Evolutionary conservation across 1,140 invertebrate genomes (phyloP).

Genomic region (Piezodorus guildinii): DNA sequence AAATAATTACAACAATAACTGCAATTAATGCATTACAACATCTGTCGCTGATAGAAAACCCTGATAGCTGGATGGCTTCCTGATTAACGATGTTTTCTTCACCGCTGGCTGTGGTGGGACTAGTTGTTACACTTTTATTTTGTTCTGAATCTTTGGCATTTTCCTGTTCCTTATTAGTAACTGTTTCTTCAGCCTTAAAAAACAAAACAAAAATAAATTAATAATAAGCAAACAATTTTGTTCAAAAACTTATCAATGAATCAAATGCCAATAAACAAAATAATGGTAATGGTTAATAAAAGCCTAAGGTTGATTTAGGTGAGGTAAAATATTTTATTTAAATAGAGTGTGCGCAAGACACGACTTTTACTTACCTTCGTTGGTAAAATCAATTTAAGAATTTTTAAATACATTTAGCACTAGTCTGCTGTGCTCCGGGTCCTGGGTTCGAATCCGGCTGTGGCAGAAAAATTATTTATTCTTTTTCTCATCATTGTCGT

Average conservation of each 20-base stretch:
- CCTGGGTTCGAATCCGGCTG: too few relatives aligned
- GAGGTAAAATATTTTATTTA: too few relatives aligned
- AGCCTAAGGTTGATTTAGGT: too few relatives aligned
- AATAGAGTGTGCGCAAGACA: too few relatives aligned
- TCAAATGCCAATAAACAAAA: neutral
- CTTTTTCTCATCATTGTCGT: too few relatives aligned
- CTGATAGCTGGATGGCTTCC: neutral
- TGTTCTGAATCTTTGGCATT: neutral
- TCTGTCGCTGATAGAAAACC: conserved; percentile 8
- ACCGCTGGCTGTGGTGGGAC: neutral
- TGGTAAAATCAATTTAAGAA: too few relatives aligned
- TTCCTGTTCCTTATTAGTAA: neutral
- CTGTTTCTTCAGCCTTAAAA: neutral
- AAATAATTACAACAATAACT: conserved; percentile 18
- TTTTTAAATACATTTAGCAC: too few relatives aligned
- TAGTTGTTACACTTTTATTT: neutral
- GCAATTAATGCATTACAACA: conserved; percentile 16
- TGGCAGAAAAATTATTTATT: too few relatives aligned
- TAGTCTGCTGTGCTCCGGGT: too few relatives aligned
- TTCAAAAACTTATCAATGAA: neutral
- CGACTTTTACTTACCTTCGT: too few relatives aligned
- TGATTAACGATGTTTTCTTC: neutral
- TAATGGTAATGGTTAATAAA: neutral
- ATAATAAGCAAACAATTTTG: too few relatives aligned
- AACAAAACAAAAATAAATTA: conserved; percentile 1